Evolutionary conservation across 1,140 invertebrate species (phyloP).

Genomic region (Frieseomelitta varia): DNA sequence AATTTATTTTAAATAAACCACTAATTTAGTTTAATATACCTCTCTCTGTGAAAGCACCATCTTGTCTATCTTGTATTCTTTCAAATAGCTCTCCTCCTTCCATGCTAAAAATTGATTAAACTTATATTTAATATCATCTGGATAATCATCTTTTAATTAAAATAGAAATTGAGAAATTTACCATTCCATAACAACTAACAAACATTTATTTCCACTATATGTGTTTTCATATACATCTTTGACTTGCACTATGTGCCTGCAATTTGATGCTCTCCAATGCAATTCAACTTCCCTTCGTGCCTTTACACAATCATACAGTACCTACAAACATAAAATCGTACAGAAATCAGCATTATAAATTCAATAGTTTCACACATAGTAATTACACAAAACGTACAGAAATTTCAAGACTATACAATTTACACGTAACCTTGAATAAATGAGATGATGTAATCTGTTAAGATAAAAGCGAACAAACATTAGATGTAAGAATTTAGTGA

Average conservation of each 20-base stretch:
- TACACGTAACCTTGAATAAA: constrained; percentile 12
- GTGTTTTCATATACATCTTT: constrained; percentile 98
- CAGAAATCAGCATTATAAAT: background rate
- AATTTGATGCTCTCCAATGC: constrained; percentile 95
- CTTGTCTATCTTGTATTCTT: constrained; percentile 96
- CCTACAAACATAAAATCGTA: constrained; percentile 82
- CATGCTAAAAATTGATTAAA: constrained; percentile 86
- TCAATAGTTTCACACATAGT: background rate
- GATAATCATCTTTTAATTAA: background rate
- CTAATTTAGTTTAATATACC: constrained; percentile 82
- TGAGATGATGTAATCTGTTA: constrained; percentile 11
- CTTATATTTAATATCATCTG: background rate
- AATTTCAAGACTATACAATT: background rate
- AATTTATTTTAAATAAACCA: constrained; percentile 3
- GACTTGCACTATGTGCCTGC: constrained; percentile 93
- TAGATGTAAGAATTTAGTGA: constrained; percentile 8
- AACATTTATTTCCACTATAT: constrained; percentile 93
- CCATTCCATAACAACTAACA: constrained; percentile 99
- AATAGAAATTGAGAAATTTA: constrained; percentile 78
- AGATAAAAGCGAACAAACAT: constrained; percentile 19
- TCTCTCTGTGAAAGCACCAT: constrained; percentile 97
- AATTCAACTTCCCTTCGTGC: constrained; percentile 97
- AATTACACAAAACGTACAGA: background rate
- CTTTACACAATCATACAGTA: constrained; percentile 95
- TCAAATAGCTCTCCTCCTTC: constrained; percentile 98